Evolutionary conservation across 2,888 invertebrate species (phyloP).

Genomic region (Patella depressa): DNA sequence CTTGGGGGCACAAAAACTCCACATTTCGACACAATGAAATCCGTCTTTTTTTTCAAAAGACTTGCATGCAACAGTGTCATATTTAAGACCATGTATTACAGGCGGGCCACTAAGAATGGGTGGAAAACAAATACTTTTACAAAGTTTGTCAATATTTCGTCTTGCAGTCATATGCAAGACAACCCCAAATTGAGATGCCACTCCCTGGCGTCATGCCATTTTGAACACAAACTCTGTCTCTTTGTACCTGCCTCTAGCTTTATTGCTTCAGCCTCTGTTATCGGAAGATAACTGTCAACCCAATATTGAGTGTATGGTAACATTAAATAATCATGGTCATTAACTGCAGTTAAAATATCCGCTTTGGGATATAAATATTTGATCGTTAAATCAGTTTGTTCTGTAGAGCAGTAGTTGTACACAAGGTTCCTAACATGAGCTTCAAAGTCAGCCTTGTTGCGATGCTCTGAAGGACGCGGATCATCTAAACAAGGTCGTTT

Average conservation of each 20-base stretch:
- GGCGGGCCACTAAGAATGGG: slow-evolving; percentile 13
- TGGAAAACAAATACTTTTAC: not conserved
- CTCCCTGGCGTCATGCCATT: not conserved
- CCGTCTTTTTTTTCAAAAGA: slow-evolving; percentile 22
- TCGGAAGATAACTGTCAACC: not conserved
- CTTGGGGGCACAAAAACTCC: no score
- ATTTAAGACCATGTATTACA: slow-evolving; percentile 35
- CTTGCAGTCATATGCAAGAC: not conserved
- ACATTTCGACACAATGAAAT: no score
- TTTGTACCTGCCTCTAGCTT: no score
- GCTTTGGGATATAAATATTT: slow-evolving; percentile 5
- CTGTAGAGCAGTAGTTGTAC: not conserved
- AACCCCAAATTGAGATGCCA: not conserved
- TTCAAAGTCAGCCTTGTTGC: slow-evolving; percentile 20
- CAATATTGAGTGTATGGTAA: slow-evolving; percentile 17
- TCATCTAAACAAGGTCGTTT: slow-evolving; percentile 15
- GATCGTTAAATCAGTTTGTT: not conserved
- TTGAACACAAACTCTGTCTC: no score
- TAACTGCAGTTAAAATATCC: not conserved
- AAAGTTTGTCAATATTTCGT: not conserved
- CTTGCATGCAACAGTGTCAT: slow-evolving; percentile 28
- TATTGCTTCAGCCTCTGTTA: not conserved
- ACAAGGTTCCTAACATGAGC: slow-evolving; percentile 13
- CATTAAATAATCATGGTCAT: slow-evolving; percentile 19
- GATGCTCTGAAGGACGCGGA: slow-evolving; percentile 25